These are phyloP conservation scores for Leucophenga montana DNA, from an alignment of 2,888 invertebrate species.

Conservation along the genomic window DNA sequence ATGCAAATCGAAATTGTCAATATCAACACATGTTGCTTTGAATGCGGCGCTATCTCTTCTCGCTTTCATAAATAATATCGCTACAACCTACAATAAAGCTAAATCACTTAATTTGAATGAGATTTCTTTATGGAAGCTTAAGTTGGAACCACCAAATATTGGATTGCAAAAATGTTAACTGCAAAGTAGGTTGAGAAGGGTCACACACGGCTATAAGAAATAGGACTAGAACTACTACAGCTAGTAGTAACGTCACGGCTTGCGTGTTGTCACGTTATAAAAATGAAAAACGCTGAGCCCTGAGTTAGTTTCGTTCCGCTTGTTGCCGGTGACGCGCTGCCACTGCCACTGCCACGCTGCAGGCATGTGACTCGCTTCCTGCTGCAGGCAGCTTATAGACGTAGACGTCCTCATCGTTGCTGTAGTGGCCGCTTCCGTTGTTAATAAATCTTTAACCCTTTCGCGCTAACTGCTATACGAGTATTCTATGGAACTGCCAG, in stretches of 20 bases:
- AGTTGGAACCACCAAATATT: slow-evolving; percentile 1
- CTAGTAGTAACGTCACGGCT: slow-evolving; percentile 48
- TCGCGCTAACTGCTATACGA: slow-evolving; percentile 37
- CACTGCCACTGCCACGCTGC: no score
- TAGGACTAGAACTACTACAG: no score
- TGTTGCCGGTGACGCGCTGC: slow-evolving; percentile 56
- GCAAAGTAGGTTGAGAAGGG: no score
- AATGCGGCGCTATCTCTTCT: not conserved
- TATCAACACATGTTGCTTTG: no score
- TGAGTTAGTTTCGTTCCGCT: slow-evolving; percentile 56
- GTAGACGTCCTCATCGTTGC: not conserved
- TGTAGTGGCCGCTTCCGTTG: slow-evolving; percentile 41
- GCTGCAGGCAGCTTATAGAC: not conserved
- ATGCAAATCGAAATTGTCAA: not conserved
- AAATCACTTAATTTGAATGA: no score
- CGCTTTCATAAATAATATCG: no score
- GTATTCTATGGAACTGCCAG: no score
- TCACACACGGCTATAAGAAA: no score
- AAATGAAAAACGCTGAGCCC: slow-evolving; percentile 59
- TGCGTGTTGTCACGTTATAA: slow-evolving; percentile 74
- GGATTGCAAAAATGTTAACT: no score
- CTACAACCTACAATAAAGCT: no score
- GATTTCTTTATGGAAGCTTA: no score
- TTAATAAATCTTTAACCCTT: slow-evolving; percentile 72
- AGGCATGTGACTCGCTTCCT: slow-evolving; percentile 7